Evolutionary conservation across 2,113 vertebrate genomes (phyloP), one percentile per base, ranked within the genome.

Genomic region (Gymnarchus niloticus): DNA sequence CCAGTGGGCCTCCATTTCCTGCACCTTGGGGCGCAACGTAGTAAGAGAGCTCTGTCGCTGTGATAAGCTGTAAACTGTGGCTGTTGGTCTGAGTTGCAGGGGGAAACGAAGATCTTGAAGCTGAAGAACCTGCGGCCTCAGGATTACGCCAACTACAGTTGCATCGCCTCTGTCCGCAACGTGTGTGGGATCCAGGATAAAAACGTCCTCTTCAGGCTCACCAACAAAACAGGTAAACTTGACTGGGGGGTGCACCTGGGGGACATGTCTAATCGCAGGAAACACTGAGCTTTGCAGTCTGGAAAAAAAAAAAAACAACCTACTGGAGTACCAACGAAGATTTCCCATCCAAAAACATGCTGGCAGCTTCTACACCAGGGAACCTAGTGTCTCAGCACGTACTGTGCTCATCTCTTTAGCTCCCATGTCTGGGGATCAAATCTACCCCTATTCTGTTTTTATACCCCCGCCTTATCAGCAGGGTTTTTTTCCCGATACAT

Each of bases 71-170:
- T 90, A 94, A 85, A 93, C 89, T 90, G 85, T 92, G 91, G 84
- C 81, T 89, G 46, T 85, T 91, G 90, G 77, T 94, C 93, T 91
- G 93, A 94, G 93, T 92, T 95, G 57, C 95, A 99, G 98, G 98
- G 98, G 92, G 98, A 99, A 95, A 99, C 98, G 0, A 99, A 99
- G 94, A 99, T 99, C 90, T 91, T 99, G 94, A 99, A 99, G 94
- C 93, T 99, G 91, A 99, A 99, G 95, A 99, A 99, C 90, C 96
- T 99, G 84, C 96, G 98, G 25, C 98, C 98, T 88, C 96, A 98
- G 89, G 98, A 99, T 94, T 99, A 99, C 19, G 97, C 98, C 25
- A 99, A 99, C 87, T 99, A 99, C 93, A 99, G 98, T 95, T 99
- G 98, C 94, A 96, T 99, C 19, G 97, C 98, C 86, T 99, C 98